Base-by-base conservation (phyloP, 2,888 invertebrate genomes). In the Lasioglossum oenotherae region DNA sequence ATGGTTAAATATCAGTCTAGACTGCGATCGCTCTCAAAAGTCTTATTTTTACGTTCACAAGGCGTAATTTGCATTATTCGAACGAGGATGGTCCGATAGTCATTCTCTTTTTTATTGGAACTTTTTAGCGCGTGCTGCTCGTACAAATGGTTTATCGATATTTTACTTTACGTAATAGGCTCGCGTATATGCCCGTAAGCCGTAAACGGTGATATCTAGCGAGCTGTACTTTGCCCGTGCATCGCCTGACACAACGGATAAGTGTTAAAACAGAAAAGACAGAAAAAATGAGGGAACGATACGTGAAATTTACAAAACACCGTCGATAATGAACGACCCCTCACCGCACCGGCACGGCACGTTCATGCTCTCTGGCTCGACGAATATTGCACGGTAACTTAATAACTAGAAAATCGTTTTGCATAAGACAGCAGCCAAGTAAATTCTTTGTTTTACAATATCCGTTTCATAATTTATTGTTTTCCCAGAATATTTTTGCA, bases 191-290 rank as follows among this genome's bases (percentile, higher is more conserved):
- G 31, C 31, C 31, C 31, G 31, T 31, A 31, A 31, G 31, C 10
- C 4, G 4, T 69, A 80, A 73, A 78, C 74, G 75, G 60, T 85
- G 84, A 78, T 53, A 82, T 89, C 35, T 76, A 53, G 27, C 16
- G n/a, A 74, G 16, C 0, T 81, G 91, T 41, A 90, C 90, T 91
- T 92, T 88, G 91, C 38, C 77, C 89, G 31, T 16, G 19, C 12
- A 72, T 89, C 82, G 78, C 49, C 44, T 74, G 84, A 90, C 71
- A 72, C 53, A 4, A 4, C 44, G 2, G 23, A 31, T 16, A 60
- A 12, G 27, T 69, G 3, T 2, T 35, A 31, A 74, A 71, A 38
- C 5, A n/a, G 31, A 57, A 27, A 14, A 38, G 44, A 12, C n/a
- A 60, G 38, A 64, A 64, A 64, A 14, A 69, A 10, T 12, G 4